Conservation (phyloP, 2,113 vertebrate genomes). For the Tragelaphus strepsiceros region DNA sequence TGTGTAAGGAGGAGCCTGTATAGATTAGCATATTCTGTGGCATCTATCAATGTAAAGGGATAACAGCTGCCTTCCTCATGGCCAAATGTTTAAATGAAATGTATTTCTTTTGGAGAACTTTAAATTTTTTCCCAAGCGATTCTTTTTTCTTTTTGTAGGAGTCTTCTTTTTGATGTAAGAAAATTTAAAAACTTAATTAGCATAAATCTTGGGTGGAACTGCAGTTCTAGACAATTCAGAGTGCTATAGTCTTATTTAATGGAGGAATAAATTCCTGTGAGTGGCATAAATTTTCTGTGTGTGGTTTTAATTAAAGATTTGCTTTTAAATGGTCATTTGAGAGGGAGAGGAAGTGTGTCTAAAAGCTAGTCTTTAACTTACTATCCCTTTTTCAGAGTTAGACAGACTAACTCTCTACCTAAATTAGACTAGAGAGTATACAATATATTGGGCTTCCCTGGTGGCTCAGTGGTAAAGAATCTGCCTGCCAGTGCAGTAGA, state of each 20-base stretch:
- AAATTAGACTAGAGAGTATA: too few relatives aligned
- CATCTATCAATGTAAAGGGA: background rate
- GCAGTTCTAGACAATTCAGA: background rate
- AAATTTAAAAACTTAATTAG: background rate
- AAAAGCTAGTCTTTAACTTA: background rate
- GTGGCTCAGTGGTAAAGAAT: background rate
- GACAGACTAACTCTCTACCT: background rate
- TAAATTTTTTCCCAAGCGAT: background rate
- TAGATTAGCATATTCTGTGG: background rate
- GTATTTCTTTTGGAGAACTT: background rate
- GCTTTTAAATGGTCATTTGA: background rate
- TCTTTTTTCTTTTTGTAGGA: background rate
- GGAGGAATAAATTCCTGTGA: slow-evolving; percentile 56
- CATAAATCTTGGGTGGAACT: background rate
- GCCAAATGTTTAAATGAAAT: background rate
- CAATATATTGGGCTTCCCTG: background rate
- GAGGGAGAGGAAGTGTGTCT: background rate
- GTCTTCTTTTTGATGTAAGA: background rate
- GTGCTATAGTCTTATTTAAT: background rate
- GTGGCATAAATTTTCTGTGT: background rate
- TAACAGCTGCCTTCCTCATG: background rate
- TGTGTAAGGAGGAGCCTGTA: background rate
- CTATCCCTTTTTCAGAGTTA: background rate
- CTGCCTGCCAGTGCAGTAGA: background rate
- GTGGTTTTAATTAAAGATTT: background rate